These are phyloP conservation scores for Cassiopea andromeda DNA, from an alignment of 30 jellyfish, hydroid and myxozoan genomes.

Conservation along the genomic window DNA sequence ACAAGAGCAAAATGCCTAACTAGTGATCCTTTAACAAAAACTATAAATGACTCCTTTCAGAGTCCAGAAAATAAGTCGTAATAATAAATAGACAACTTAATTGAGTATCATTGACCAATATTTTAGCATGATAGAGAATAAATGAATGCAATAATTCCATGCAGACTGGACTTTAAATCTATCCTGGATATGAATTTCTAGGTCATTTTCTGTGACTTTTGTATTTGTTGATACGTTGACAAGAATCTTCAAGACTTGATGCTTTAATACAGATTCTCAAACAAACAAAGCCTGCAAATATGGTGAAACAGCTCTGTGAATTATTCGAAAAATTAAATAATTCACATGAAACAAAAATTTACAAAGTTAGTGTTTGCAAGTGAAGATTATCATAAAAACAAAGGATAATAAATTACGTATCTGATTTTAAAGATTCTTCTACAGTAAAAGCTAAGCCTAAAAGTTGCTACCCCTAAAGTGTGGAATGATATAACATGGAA, in stretches of 20 bases:
- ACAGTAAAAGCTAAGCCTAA: not conserved
- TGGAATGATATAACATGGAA: not conserved
- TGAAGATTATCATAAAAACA: too few species aligned
- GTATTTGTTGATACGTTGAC: slow-evolving; percentile 79
- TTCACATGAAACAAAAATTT: too few species aligned
- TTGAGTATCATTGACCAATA: not conserved
- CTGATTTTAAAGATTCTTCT: not conserved
- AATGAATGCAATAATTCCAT: not conserved
- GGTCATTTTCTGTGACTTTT: slow-evolving; percentile 48
- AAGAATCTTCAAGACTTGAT: slow-evolving; percentile 75
- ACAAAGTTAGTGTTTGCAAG: too few species aligned
- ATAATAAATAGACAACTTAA: too few species aligned
- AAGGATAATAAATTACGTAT: too few species aligned
- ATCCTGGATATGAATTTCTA: slow-evolving; percentile 77
- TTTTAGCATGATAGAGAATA: not conserved
- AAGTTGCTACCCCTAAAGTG: not conserved
- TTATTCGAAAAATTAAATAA: not conserved
- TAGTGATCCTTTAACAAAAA: too few species aligned
- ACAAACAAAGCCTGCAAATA: not conserved
- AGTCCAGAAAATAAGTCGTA: too few species aligned
- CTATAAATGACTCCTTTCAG: too few species aligned
- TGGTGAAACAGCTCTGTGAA: not conserved
- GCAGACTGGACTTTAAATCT: too few species aligned
- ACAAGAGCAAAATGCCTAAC: too few species aligned
- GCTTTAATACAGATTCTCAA: slow-evolving; percentile 13